Percentiles rank a stretch among this genome's conserved stretches.
These are phyloP conservation scores for Rhorus exstirpatorius DNA, from an alignment of 2,888 invertebrate genomes.

Conservation along the genomic window DNA sequence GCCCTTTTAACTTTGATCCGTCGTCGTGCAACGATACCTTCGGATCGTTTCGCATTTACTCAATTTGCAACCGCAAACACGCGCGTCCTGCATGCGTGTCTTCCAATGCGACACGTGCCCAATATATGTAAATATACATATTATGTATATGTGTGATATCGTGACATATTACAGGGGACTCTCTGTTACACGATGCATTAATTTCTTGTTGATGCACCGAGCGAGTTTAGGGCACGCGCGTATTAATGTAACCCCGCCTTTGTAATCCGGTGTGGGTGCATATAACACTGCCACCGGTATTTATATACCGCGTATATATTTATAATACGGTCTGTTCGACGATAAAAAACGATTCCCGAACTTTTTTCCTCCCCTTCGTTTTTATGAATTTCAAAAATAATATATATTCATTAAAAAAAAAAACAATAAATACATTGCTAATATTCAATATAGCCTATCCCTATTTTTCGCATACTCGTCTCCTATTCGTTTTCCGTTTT, in stretches of 20 bases:
- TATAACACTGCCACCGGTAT: too few relatives aligned
- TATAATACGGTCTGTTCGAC: too few relatives aligned
- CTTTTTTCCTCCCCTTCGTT: too few relatives aligned
- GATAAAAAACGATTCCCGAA: too few relatives aligned
- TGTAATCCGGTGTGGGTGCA: too few relatives aligned
- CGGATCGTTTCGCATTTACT: not conserved
- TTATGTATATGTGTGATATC: not conserved
- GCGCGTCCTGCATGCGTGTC: not conserved
- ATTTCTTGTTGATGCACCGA: slow-evolving; percentile 51
- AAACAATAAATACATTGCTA: too few relatives aligned
- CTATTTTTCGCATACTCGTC: too few relatives aligned
- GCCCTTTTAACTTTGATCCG: slow-evolving; percentile 22
- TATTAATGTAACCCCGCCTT: slow-evolving; percentile 34
- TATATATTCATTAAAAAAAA: too few relatives aligned
- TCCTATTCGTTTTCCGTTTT: too few relatives aligned
- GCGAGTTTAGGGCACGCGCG: slow-evolving; percentile 35
- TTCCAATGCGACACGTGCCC: slow-evolving; percentile 22
- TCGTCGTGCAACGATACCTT: not conserved
- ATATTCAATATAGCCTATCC: too few relatives aligned
- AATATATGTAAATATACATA: not conserved
- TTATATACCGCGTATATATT: not conserved
- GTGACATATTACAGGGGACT: slow-evolving; percentile 29
- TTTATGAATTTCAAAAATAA: too few relatives aligned
- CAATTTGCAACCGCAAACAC: slow-evolving; percentile 26
- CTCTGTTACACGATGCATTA: slow-evolving; percentile 58